Base-by-base conservation (phyloP, 2,888 invertebrate species). In the Stenichneumon culpator region DNA sequence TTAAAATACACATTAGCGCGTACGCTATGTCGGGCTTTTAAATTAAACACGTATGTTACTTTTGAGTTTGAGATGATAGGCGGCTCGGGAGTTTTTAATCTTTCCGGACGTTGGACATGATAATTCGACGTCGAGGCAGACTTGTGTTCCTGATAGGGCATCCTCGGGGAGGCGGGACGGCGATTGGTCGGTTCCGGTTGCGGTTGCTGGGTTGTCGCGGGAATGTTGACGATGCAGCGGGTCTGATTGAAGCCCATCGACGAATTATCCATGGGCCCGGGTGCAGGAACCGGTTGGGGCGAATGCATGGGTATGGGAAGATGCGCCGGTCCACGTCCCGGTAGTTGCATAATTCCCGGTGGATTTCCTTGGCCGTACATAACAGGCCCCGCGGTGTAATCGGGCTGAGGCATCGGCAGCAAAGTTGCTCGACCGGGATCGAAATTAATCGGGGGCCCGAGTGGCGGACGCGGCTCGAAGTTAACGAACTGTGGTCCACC, bases 61-160 rank as follows among this genome's bases (percentile, higher is more conserved):
- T 94, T 93, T 77, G 89, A 86, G 83, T 92, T 90, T 16, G 94
- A 94, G 87, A 94, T 94, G 90, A 94, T 92, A 3, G 94, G 94
- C 44, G 94, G 94, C 81, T 94, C 94, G 9, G 94, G 94, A 25
- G 94, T 94, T 87, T 90, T 92, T 39, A 94, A 86, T 44, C 93
- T 91, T 84, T 93, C 92, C 54, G 91, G 86, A 47, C 84, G 90
- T 3, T 70, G 78, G 47, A 73, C 77, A 32, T 86, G 87, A 25
- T 83, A 7, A 36, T 89, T 91, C 80, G 90, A 88, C n/a, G 89
- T 74, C 14, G 89, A 60, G 3, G 87, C 39, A 57, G 82, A 47
- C 3, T 36, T 9, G 25, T 28, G 54, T 11, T 87, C 85, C 32
- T 85, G 83, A 73, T 88, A 90, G 75, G 16, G 32, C 87, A 54